phyloP scores from a whole-genome alignment of 2,888 invertebrate genomes.

The Eueremaeus valkanovi region DNA sequence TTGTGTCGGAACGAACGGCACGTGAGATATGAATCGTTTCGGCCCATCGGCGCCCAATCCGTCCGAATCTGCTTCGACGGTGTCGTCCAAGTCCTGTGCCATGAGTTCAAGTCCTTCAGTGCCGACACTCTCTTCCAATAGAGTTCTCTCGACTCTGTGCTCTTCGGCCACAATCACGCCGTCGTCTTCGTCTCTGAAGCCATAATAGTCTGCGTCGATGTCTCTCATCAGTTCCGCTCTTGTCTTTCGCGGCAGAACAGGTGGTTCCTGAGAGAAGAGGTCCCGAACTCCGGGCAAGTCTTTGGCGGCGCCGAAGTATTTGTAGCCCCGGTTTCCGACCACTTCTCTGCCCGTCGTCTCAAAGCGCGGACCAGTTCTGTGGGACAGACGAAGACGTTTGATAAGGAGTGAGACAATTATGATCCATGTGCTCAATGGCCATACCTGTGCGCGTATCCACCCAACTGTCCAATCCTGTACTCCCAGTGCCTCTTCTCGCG shows the following conservation, averaged over 20 bases:
- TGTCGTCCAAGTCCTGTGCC: slow-evolving; percentile 46
- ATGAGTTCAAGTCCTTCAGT: slow-evolving; percentile 22
- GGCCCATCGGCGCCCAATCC: slow-evolving; percentile 38
- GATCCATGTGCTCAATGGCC: not conserved
- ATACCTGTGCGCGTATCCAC: slow-evolving; percentile 61
- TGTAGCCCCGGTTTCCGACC: slow-evolving; percentile 95
- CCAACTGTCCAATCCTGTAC: slow-evolving; percentile 86
- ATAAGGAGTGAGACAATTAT: too few species aligned
- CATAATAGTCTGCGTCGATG: slow-evolving; percentile 98
- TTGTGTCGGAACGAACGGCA: slow-evolving; percentile 90
- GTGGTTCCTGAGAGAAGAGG: slow-evolving; percentile 92
- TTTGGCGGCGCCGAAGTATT: slow-evolving; percentile 97
- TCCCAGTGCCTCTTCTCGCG: slow-evolving; percentile 98
- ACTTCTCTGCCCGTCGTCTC: slow-evolving; percentile 94
- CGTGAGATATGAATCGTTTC: slow-evolving; percentile 62
- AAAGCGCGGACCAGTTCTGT: slow-evolving; percentile 83
- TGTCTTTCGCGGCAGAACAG: slow-evolving; percentile 81
- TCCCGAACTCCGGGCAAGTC: slow-evolving; percentile 97
- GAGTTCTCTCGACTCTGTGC: slow-evolving; percentile 62
- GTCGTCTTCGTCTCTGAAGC: slow-evolving; percentile 97
- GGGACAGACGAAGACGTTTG: slow-evolving; percentile 53
- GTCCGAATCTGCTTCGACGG: slow-evolving; percentile 47
- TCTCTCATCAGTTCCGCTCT: slow-evolving; percentile 95
- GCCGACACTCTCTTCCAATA: slow-evolving; percentile 42
- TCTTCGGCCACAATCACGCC: slow-evolving; percentile 87